Base-by-base conservation (phyloP, 2,797 vertebrate genomes). In the Falco rusticolus region DNA sequence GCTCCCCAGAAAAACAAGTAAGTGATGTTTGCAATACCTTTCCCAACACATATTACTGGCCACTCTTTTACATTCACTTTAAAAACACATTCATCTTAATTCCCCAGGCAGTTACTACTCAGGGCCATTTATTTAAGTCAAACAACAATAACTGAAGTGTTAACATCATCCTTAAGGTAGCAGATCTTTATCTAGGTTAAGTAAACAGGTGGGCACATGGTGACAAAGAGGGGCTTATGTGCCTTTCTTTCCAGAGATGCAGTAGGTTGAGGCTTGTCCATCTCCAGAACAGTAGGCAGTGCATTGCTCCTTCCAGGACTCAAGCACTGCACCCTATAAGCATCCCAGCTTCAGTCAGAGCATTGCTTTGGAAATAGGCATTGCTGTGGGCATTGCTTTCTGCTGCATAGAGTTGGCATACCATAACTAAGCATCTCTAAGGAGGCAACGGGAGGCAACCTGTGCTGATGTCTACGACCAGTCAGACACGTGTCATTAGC, bases 201-300 rank as follows among this genome's bases (percentile, higher is more conserved):
- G 7, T 29, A 41, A 33, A 5, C 0, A 1, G 9, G 10, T 34
- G 6, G 18, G 15, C 24, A 24, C 25, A 57, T 6, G 5, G 18
- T 41, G 31, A 39, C 5, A 53, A 50, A 19, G 25, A 29, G 7
- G 6, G 17, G 15, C 24, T 84, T 12, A 5, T 11, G 2, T 31
- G 26, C 6, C 7, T 66, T 68, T 50, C 2, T 33, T 28, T 51
- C 24, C 51, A 78, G 60, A 63, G 8, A 33, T 11, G 50, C 4
- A 5, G 10, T 7, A 59, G 2, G 1, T 1, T 59, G 57, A 68
- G 43, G 5, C 4, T 5, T 54, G 15, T 34, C 64, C 37, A 60
- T 15, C 34, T 74, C 21, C 13, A 51, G 47, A 64, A 24, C 4
- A n/a, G 11, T 14, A 54, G 19, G 19, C 25, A 82, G 37, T 3